Percentiles rank a stretch among this genome's conserved stretches.
Conservation (phyloP, 2,888 invertebrate species). For the Cephus nigrinus region DNA sequence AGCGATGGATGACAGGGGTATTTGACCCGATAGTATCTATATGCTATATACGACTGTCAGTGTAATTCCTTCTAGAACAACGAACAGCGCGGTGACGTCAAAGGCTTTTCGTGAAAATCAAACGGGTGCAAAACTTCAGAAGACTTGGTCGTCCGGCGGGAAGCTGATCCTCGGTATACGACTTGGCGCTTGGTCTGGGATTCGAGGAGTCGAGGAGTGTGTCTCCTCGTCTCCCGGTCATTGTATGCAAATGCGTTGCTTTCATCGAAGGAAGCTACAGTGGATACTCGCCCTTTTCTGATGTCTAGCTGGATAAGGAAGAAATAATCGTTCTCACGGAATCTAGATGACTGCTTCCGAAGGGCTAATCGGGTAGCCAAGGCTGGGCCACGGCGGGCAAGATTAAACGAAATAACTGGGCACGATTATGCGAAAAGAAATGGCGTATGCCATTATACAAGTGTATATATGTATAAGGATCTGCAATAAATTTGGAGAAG, state of each 20-base stretch:
- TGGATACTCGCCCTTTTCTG: constrained; percentile 53
- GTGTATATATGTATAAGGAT: neutral
- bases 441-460: neutral
- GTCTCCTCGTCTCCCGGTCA: constrained; percentile 49
- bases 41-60: neutral
- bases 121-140: neutral
- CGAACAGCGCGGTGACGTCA: neutral
- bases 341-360: constrained; percentile 36
- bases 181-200: neutral
- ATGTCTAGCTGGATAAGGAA: constrained; percentile 59
- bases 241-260: constrained; percentile 63
- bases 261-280: constrained; percentile 43
- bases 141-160: too few species aligned
- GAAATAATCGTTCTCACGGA: constrained; percentile 40
- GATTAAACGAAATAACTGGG: neutral
- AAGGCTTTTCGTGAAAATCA: neutral
- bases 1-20: neutral
- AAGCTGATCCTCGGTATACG: neutral
- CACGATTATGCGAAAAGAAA: neutral
- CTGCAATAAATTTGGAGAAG: neutral
- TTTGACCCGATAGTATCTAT: neutral
- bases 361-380: constrained; percentile 20
- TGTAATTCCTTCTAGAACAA: neutral
- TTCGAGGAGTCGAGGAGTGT: constrained; percentile 21
- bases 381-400: neutral